Conservation (phyloP, 2,888 invertebrate species). For the Drymonia ruficornis region DNA sequence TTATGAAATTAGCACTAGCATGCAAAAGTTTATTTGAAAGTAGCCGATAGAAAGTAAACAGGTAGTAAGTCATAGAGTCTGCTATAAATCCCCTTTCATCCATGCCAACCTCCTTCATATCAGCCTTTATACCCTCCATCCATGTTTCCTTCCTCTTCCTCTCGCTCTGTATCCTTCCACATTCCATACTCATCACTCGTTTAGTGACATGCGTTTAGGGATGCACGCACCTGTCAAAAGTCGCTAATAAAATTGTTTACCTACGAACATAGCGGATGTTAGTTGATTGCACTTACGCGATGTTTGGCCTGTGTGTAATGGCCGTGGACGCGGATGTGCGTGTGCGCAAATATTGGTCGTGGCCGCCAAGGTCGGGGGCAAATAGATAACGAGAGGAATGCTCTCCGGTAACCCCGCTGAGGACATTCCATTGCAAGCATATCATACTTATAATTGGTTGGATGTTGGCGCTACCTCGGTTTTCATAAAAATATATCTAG, state of each 20-base stretch:
- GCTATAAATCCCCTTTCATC: too few relatives aligned
- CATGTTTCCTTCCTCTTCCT: too few relatives aligned
- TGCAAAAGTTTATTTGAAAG: not conserved
- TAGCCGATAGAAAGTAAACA: too few relatives aligned
- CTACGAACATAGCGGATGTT: conserved; percentile 40
- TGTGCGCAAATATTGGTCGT: conserved; percentile 66
- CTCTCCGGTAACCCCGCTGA: conserved; percentile 34
- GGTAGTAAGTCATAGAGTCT: too few relatives aligned
- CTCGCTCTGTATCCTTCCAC: too few relatives aligned
- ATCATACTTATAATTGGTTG: conserved; percentile 37
- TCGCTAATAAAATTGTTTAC: conserved; percentile 19
- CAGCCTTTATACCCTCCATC: too few relatives aligned
- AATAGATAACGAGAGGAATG: conserved; percentile 41
- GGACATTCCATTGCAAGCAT: conserved; percentile 40
- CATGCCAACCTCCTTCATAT: too few relatives aligned
- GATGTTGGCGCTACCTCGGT: conserved; percentile 7
- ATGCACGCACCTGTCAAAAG: too few relatives aligned
- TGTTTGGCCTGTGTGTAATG: conserved; percentile 49
- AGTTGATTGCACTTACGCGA: conserved; percentile 51
- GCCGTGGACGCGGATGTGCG: conserved; percentile 54
- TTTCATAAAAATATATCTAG: not conserved
- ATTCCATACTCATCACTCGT: too few relatives aligned
- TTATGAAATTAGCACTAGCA: not conserved
- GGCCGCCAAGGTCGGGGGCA: conserved; percentile 60
- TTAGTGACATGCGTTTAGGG: too few relatives aligned